Base-by-base conservation (phyloP, 2,113 vertebrate species). In the Pleuronectes platessa region DNA sequence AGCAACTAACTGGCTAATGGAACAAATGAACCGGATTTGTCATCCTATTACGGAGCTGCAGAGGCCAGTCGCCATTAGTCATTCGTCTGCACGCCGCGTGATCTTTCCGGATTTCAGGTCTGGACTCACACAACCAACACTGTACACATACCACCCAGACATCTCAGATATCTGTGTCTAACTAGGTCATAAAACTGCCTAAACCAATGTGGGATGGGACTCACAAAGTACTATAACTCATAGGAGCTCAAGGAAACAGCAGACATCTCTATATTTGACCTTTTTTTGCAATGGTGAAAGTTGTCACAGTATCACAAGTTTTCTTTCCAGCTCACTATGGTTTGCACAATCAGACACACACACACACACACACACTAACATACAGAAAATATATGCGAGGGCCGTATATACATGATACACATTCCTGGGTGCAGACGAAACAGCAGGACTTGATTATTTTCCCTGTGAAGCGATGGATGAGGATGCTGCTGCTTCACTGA, bases 141-240 rank as follows among this genome's bases (percentile, higher is more conserved):
- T 21, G 15, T 68, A 63, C 79, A 61, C 83, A 83, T 85, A 81
- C 56, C 78, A 23, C 24, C 61, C 68, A 54, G 65, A 82, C 58
- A 55, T 71, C 20, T 71, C 5, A 71, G 9, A 70, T 77, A 42
- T 72, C 42, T 75, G 61, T 54, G n/a, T 62, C 27, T 60, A 81
- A 83, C 53, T 84, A 83, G 74, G 68, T 87, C 74, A 78, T 20
- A 70, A 51, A 47, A 20, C 45, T 45, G 68, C 37, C 37, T 37
- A 72, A 76, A 83, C 67, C 23, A 56, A 2, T 51, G 14, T 21
- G 47, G 71, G 35, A 35, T 31, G 18, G 8, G 45, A 20, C 24
- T 13, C 20, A 12, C 18, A 51, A 8, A 37, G n/a, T 68, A 37
- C 17, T 76, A 21, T 63, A 64, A 69, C 58, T 35, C 58, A 56